phyloP scores from a whole-genome alignment of 2,888 invertebrate genomes.

The Philereme transversata region DNA sequence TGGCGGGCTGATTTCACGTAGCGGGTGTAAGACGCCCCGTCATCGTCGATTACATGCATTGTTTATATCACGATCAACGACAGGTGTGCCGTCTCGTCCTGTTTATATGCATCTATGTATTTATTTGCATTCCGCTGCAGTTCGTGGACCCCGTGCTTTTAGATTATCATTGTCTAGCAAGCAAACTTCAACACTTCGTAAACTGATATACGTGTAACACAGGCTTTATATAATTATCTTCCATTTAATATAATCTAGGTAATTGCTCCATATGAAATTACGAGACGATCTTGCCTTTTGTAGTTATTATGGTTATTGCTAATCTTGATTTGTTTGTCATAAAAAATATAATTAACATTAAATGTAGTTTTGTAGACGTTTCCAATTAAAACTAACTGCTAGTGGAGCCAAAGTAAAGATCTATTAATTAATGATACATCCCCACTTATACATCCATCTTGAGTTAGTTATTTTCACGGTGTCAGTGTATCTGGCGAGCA shows the following conservation, averaged over 20 bases:
- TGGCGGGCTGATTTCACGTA: constrained; percentile 33
- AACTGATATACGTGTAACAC: constrained; percentile 12
- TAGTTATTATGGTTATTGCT: constrained; percentile 18
- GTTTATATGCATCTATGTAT: constrained; percentile 70
- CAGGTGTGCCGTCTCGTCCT: constrained; percentile 78
- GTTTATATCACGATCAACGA: constrained; percentile 74
- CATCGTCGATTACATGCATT: constrained; percentile 67
- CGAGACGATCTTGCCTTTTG: constrained; percentile 10
- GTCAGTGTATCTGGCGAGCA: constrained; percentile 40
- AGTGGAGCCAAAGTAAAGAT: constrained; percentile 12
- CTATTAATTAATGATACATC: constrained; percentile 11
- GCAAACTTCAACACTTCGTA: constrained; percentile 58
- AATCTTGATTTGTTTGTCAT: constrained; percentile 5
- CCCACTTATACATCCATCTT: constrained; percentile 1
- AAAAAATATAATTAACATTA: constrained; percentile 7
- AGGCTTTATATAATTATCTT: constrained; percentile 10
- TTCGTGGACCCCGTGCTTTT: constrained; percentile 71
- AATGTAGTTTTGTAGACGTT: constrained; percentile 10
- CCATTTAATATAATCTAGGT: constrained; percentile 4
- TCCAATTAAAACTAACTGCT: constrained; percentile 15
- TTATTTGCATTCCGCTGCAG: constrained; percentile 80
- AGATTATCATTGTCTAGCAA: constrained; percentile 65
- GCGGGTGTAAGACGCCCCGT: constrained; percentile 43
- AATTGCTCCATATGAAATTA: constrained; percentile 6
- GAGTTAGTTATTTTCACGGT: constrained; percentile 18